Percentiles rank a stretch among this genome's conserved stretches.
phyloP scores from a whole-genome alignment of 1,140 invertebrate species.

The Acyrthosiphon pisum region DNA sequence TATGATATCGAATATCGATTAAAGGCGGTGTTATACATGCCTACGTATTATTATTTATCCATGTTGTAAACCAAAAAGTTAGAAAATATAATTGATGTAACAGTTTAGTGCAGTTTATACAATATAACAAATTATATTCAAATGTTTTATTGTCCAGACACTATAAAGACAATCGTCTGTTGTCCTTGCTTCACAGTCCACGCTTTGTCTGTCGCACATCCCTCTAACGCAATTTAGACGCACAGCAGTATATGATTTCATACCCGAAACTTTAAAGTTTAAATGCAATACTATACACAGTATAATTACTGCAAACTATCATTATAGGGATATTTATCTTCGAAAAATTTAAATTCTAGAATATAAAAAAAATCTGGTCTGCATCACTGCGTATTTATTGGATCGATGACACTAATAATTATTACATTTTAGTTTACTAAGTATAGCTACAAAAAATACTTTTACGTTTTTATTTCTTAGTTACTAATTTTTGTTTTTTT shows the following conservation, averaged over 20 bases:
- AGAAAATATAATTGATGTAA: background rate
- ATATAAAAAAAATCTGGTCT: background rate
- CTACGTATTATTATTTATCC: background rate
- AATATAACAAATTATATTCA: background rate
- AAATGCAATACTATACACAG: no score
- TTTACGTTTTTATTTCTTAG: background rate
- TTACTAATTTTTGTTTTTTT: background rate
- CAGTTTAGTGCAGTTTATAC: background rate
- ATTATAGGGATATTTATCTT: background rate
- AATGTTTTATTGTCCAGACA: background rate
- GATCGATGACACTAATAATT: background rate
- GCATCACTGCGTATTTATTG: background rate
- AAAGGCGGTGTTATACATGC: background rate
- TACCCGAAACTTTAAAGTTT: background rate
- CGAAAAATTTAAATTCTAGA: background rate
- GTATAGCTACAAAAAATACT: background rate
- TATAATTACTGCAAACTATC: no score
- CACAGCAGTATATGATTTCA: background rate
- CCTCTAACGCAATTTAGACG: background rate
- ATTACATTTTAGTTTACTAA: background rate
- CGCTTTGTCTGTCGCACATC: background rate
- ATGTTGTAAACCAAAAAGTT: background rate
- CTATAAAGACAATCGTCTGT: background rate
- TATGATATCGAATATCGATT: background rate
- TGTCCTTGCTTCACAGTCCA: background rate